These are phyloP conservation scores for Ichneumon xanthorius DNA, from an alignment of 2,888 invertebrate genomes.

Conservation along the genomic window DNA sequence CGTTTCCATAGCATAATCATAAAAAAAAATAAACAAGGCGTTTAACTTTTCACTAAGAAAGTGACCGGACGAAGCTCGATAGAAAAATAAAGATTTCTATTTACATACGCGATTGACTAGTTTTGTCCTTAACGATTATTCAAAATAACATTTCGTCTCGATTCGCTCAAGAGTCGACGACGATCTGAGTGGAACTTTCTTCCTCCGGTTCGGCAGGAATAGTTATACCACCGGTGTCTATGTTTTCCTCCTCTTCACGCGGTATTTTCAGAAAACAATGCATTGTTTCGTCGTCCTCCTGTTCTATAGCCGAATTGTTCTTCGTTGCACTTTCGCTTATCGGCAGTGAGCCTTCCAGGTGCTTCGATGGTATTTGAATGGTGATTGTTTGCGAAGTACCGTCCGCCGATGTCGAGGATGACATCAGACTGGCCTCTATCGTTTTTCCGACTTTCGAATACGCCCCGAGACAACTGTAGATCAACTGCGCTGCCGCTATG, in stretches of 20 bases:
- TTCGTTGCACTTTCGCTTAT: slow-evolving; percentile 72
- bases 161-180: slow-evolving; percentile 70
- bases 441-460: slow-evolving; percentile 81
- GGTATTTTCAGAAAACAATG: slow-evolving; percentile 82
- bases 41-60: background rate
- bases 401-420: slow-evolving; percentile 83
- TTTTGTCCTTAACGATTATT: slow-evolving; percentile 56
- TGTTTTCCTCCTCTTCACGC: slow-evolving; percentile 84
- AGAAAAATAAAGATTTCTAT: slow-evolving; percentile 31
- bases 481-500: slow-evolving; percentile 83
- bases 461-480: slow-evolving; percentile 83
- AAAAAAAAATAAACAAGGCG: background rate
- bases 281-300: slow-evolving; percentile 85
- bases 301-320: slow-evolving; percentile 75
- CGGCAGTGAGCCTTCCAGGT: slow-evolving; percentile 79
- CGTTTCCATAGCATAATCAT: background rate
- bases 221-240: slow-evolving; percentile 87
- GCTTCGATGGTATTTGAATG: slow-evolving; percentile 82
- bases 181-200: slow-evolving; percentile 69
- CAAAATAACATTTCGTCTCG: slow-evolving; percentile 3
- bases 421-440: slow-evolving; percentile 83
- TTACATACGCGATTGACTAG: slow-evolving; percentile 74
- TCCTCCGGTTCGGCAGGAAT: slow-evolving; percentile 86
- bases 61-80: slow-evolving; percentile 31
- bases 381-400: slow-evolving; percentile 83